Evolutionary conservation across 2,888 invertebrate genomes (phyloP), one percentile per base, ranked within the genome.

Genomic region (Exocentrus adspersus): DNA sequence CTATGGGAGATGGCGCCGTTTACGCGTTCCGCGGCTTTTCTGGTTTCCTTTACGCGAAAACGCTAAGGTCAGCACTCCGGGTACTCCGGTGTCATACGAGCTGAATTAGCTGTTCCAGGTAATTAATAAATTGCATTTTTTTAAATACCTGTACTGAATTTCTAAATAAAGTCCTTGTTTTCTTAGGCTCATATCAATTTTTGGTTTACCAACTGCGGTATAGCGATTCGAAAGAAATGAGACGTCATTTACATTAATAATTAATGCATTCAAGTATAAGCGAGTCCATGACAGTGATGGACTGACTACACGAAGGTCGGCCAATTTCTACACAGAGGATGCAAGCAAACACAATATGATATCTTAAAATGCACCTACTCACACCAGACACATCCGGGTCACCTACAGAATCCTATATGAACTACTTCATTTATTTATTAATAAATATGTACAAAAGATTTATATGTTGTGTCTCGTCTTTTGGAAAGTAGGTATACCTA

Each of bases 1-100:
- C 50, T 28, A 17, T 9, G n/a, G 60, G 56, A 43, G 53, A 12
- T 60, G 64, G 64, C 64, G 64, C 64, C 64, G 58, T 10, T 50
- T 50, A 19, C 57, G 41, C 58, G 45, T 57, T 17, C 58, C 60
- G 30, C 60, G 60, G 28, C 48, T 48, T 37, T 21, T 20, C 30
- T 48, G 60, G 32, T 61, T 53, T 53, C 45, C 60, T 54, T 53
- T 21, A 28, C 45, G 28, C 48, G 48, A 46, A 54, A 37, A 61
- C 10, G 24, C 28, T 24, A 19, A 48, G 53, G 46, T 54, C 14
- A 45, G 60, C 60, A 54, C 48, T 46, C 46, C 24, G 46, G 37
- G 37, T 41, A 46, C 46, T 37, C n/a, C 46, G 24, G 43, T 14
- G 43, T 30, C 42, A n/a, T 43, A 43, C n/a, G n/a, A 16, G 54